A percentile compares a stretch with the other conserved stretches of the same genome.
Conservation (phyloP, 1,140 invertebrate genomes). For the Physella acuta region DNA sequence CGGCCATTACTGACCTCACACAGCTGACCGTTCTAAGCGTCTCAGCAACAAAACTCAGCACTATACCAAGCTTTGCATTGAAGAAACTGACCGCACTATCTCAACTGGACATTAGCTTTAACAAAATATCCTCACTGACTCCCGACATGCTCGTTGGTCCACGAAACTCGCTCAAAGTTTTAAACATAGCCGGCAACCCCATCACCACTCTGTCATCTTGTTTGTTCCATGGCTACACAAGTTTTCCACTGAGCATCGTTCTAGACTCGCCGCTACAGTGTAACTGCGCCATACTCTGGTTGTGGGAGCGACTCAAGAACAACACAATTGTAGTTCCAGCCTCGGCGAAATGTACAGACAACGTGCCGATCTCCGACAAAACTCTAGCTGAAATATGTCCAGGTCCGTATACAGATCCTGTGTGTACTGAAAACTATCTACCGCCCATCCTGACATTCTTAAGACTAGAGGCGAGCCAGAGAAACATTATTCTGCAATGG, state of each 20-base stretch:
- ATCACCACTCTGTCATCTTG: constrained; percentile 10
- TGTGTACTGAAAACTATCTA: not conserved
- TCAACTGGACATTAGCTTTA: not conserved
- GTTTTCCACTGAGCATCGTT: not conserved
- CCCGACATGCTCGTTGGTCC: not conserved
- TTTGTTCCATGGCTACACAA: constrained; percentile 1
- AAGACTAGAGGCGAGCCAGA: not conserved
- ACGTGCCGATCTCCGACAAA: not conserved
- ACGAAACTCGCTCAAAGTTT: not conserved
- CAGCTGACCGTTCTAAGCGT: constrained; percentile 3
- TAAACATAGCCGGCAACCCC: not conserved
- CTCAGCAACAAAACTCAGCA: not conserved
- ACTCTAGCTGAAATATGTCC: not conserved
- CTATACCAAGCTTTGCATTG: not conserved
- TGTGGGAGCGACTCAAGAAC: constrained; percentile 1
- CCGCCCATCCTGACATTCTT: not conserved
- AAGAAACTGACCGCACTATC: not conserved
- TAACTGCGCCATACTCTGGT: constrained; percentile 1
- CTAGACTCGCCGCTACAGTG: not conserved
- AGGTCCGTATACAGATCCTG: not conserved
- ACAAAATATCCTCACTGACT: not conserved
- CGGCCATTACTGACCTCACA: not conserved
- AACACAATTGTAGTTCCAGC: not conserved
- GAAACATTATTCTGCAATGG: not conserved
- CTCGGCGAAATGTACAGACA: not conserved